These are phyloP conservation scores for Alloplasta piceator DNA, from an alignment of 2,888 invertebrate species.

Conservation along the genomic window DNA sequence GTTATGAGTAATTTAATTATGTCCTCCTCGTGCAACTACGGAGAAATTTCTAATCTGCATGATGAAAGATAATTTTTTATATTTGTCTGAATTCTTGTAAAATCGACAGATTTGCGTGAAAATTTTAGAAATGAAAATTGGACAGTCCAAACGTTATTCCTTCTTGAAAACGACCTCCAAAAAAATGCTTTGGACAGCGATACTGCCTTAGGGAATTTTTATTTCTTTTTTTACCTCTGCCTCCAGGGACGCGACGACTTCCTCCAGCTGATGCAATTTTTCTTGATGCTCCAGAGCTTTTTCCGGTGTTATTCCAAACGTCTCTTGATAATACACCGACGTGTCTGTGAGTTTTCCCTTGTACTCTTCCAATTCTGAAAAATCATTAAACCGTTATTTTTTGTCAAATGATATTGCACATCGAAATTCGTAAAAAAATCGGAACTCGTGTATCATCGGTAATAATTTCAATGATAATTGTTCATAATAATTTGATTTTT, in stretches of 20 bases:
- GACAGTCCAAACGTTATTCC: too few relatives aligned
- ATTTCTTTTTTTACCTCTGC: slow-evolving; percentile 77
- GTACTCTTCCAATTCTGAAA: slow-evolving; percentile 75
- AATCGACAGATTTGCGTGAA: too few relatives aligned
- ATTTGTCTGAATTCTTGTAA: too few relatives aligned
- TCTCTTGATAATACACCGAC: slow-evolving; percentile 77
- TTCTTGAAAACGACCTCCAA: too few relatives aligned
- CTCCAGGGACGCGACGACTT: slow-evolving; percentile 79
- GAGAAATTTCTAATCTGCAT: too few relatives aligned
- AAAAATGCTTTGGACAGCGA: too few relatives aligned
- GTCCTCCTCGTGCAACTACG: too few relatives aligned
- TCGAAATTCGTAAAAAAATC: background rate
- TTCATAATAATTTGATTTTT: slow-evolving; percentile 40
- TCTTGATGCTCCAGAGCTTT: slow-evolving; percentile 78
- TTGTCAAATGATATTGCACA: too few relatives aligned
- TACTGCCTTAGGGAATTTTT: too few relatives aligned
- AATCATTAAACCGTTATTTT: background rate
- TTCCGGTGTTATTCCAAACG: slow-evolving; percentile 79
- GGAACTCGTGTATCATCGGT: background rate
- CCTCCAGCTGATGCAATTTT: slow-evolving; percentile 79
- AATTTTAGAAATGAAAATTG: too few relatives aligned
- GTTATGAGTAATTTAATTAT: too few relatives aligned
- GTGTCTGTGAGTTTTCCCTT: slow-evolving; percentile 73
- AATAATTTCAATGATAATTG: background rate
- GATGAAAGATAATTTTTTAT: too few relatives aligned